Evolutionary conservation across 2,797 vertebrate genomes (phyloP), one percentile per base, ranked within the genome.

Genomic region (Adelosebastes latens): DNA sequence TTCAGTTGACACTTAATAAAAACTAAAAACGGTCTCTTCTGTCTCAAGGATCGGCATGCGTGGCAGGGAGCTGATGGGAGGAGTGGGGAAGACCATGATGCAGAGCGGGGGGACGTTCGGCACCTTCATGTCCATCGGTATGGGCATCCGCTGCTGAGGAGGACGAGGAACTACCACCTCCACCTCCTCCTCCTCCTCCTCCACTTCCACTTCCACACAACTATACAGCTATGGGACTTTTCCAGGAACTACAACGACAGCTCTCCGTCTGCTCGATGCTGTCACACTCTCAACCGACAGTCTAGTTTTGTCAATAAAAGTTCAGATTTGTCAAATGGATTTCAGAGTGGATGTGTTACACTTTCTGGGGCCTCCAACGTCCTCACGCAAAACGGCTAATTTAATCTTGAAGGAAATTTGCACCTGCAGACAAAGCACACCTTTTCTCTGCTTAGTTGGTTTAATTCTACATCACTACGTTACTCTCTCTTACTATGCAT

Each of bases 11-110:
- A 7, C 18, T 13, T 20, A 49, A 49, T 18, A 49, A 49, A 22
- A 27, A 24, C 36, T 60, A 29, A 55, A 53, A 59, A 8, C 4
- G 2, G 1, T 66, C 24, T 72, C 8, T 14, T 32, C 18, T 66
- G 1, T 72, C 49, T 84, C 1, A 66, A 99, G 98, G 96, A 94
- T 99, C 16, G 98, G 98, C 77, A 98, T 99, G 99, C 96, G 99
- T 60, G 98, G 98, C 88, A 94, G 99, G 80, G 99, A 99, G 93
- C 96, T 99, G 90, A 97, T 99, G 97, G 97, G 97, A 22, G 98
- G 99, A 73, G 97, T 99, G 49, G 98, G 98, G 60, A 99, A 99
- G 95, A 99, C 98, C 18, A 99, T 99, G 99, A 96, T 99, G 97
- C 98, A 99, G 79, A 99, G 99, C 1, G 98, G 99, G 1, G 99